These are phyloP conservation scores for Acyrthosiphon pisum DNA, from an alignment of 1,140 invertebrate species.

Conservation along the genomic window DNA sequence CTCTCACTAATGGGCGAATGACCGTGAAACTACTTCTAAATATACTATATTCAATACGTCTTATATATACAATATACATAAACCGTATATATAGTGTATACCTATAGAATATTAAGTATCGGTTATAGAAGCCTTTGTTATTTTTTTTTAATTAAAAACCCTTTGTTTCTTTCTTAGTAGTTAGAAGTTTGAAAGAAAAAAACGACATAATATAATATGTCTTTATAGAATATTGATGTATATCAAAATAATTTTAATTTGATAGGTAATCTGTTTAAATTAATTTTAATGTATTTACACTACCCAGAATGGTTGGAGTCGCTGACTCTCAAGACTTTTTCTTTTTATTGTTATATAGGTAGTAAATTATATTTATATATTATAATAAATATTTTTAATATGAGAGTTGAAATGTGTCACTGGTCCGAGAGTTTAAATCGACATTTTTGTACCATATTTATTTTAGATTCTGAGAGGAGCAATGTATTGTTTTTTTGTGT, in stretches of 20 bases:
- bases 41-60: not conserved
- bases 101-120: not conserved
- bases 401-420: not conserved
- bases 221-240: not conserved
- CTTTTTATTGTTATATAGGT: too few species aligned
- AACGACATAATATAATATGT: not conserved
- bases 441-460: too few species aligned
- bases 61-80: not conserved
- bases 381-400: not conserved
- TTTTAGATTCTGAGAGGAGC: too few species aligned
- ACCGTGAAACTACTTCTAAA: not conserved
- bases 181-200: not conserved
- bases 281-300: too few species aligned
- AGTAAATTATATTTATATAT: too few species aligned
- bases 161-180: not conserved
- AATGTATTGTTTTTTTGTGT: too few species aligned
- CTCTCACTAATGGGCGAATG: not conserved
- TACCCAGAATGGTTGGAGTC: too few species aligned
- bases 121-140: not conserved
- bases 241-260: not conserved
- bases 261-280: too few species aligned
- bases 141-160: not conserved
- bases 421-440: too few species aligned
- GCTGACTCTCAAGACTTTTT: too few species aligned
- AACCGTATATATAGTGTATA: not conserved